Conservation (phyloP, 2,888 invertebrate species). For the Nipponacmea schrenckii region DNA sequence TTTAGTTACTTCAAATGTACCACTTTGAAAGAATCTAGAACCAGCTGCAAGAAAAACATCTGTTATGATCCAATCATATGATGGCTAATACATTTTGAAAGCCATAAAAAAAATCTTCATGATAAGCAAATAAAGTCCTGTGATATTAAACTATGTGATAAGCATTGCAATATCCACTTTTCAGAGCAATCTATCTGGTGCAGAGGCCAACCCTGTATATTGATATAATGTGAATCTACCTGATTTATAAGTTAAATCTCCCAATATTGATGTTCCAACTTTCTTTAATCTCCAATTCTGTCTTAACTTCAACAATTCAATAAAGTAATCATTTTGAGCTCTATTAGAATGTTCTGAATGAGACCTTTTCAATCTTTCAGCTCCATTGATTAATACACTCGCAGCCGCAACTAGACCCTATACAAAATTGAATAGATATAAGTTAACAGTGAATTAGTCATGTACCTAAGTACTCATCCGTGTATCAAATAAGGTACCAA, state of each 20-base stretch:
- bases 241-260: slow-evolving; percentile 94
- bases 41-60: slow-evolving; percentile 74
- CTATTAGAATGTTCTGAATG: slow-evolving; percentile 77
- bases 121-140: too few relatives aligned
- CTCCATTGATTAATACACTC: slow-evolving; percentile 84
- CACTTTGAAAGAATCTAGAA: slow-evolving; percentile 91
- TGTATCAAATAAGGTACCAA: too few relatives aligned
- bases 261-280: slow-evolving; percentile 92
- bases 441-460: background rate
- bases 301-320: slow-evolving; percentile 85
- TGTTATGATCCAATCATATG: background rate
- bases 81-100: too few relatives aligned
- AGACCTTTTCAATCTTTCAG: slow-evolving; percentile 84
- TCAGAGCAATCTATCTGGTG: too few relatives aligned
- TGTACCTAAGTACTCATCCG: too few relatives aligned
- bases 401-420: slow-evolving; percentile 86
- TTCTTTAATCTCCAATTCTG: slow-evolving; percentile 97
- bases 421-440: slow-evolving; percentile 18
- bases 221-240: slow-evolving; percentile 64
- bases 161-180: too few relatives aligned
- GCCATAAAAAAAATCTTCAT: too few relatives aligned
- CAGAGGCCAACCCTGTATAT: too few relatives aligned
- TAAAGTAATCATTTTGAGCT: slow-evolving; percentile 86
- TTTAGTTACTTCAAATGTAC: slow-evolving; percentile 95
- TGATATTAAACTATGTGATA: too few relatives aligned